These are phyloP conservation scores for fruit fly (Drosophila melanogaster) DNA, from an alignment of 1,140 invertebrate species.

Conservation along the genomic window Release_6_plus_ISO1_MT NT_033777.3:21869501-21870000, in stretches of 20 bases:
- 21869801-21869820: conserved; percentile 40
- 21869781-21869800: conserved; percentile 49
- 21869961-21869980: conserved; percentile 48
- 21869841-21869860: conserved; percentile 76
- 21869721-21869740: conserved; percentile 41
- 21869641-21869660: neutral
- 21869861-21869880: conserved; percentile 77
- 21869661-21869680: conserved; percentile 9
- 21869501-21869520: neutral
- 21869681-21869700: conserved; percentile 42
- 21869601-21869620: neutral
- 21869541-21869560: too few species aligned
- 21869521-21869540: neutral
- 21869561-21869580: too few species aligned
- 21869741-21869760: conserved; percentile 45
- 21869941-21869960: conserved; percentile 78
- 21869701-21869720: conserved; percentile 41
- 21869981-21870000: conserved; percentile 52
- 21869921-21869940: conserved; percentile 70
- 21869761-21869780: conserved; percentile 50
- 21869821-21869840: conserved; percentile 35
- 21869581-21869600: neutral
- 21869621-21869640: neutral
- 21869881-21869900: neutral
- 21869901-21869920: conserved; percentile 66